Conservation (phyloP, 2,113 vertebrate species). For the Oncorhynchus keta region DNA sequence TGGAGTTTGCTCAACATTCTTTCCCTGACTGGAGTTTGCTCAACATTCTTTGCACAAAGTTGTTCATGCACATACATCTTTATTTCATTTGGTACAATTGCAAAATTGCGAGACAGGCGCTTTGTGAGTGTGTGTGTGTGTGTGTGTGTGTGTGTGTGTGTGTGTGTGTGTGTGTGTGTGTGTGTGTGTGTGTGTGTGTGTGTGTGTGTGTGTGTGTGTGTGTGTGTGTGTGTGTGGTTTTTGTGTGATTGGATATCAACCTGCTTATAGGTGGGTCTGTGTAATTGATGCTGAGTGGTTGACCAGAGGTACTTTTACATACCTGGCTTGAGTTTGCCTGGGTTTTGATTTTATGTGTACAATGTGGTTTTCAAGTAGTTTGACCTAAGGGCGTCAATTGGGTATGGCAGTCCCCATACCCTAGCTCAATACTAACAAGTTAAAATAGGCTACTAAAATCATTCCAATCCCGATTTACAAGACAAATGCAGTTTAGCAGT, state of each 20-base stretch:
- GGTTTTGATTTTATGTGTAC: slow-evolving; percentile 16
- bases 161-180: slow-evolving; percentile 22
- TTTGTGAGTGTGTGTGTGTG: slow-evolving; percentile 76
- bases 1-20: slow-evolving; percentile 47
- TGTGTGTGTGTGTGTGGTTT: slow-evolving; percentile 35
- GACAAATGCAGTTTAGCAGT: no score
- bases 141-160: slow-evolving; percentile 68
- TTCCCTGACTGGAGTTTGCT: slow-evolving; percentile 51
- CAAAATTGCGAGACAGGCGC: slow-evolving; percentile 87
- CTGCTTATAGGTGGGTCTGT: slow-evolving; percentile 69
- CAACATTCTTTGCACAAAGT: slow-evolving; percentile 54
- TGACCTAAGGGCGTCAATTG: no score
- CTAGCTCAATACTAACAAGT: no score
- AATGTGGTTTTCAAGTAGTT: slow-evolving; percentile 37
- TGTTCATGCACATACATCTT: slow-evolving; percentile 78
- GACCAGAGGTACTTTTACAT: slow-evolving; percentile 37
- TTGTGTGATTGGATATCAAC: slow-evolving; percentile 34
- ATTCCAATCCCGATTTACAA: no score
- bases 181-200: slow-evolving; percentile 12
- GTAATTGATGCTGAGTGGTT: slow-evolving; percentile 72
- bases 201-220: slow-evolving; percentile 28
- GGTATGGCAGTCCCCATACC: no score
- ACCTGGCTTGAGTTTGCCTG: slow-evolving; percentile 27
- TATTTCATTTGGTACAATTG: slow-evolving; percentile 78
- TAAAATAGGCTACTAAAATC: no score